Base-by-base conservation (phyloP, 2,797 vertebrate genomes). In the Gadopsis bispinosus region DNA sequence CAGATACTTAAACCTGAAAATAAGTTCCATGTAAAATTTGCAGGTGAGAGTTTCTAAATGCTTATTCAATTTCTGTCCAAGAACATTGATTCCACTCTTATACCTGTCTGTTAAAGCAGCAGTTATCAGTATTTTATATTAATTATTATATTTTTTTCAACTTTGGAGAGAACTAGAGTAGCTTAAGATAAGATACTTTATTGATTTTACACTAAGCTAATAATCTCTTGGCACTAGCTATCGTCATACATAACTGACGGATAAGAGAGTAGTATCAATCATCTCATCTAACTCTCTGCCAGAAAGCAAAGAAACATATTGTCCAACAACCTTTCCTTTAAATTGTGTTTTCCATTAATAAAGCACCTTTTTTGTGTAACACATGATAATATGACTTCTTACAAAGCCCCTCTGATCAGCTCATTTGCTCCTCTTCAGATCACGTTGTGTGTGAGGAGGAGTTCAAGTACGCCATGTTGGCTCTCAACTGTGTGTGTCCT, bases 1-100 rank as follows among this genome's bases (percentile, higher is more conserved):
- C 97, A 98, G 92, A 99, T 99, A 75, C 92, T 99, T 65, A 99
- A 98, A 91, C 97, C 97, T 0, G 97, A 99, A 81, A 99, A 98
- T 73, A 99, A 97, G 85, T 98, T 99, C 26, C 97, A 98, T 0
- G 97, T 99, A 1, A 99, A 99, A 91, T 99, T 99, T 88, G 97
- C 97, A 1, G 97, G 97, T 98, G 83, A 86, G 80, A 39, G 4
- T 60, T 73, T 69, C 3, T 9, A 39, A 64, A 50, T 2, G 0
- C 2, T 43, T 26, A 22, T 65, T 72, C 3, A 3, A 26, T 71
- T 43, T 63, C 29, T 53, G 22, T 26, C 14, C 0, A 3, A 62
- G 16, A 51, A 54, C 43, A 54, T 33, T 17, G 4, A 13, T n/a
- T 2, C n/a, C n/a, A 13, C 17, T 16, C 47, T 53, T 16, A 64